Conservation (phyloP, 1,140 invertebrate species). For the Samia ricini region DNA sequence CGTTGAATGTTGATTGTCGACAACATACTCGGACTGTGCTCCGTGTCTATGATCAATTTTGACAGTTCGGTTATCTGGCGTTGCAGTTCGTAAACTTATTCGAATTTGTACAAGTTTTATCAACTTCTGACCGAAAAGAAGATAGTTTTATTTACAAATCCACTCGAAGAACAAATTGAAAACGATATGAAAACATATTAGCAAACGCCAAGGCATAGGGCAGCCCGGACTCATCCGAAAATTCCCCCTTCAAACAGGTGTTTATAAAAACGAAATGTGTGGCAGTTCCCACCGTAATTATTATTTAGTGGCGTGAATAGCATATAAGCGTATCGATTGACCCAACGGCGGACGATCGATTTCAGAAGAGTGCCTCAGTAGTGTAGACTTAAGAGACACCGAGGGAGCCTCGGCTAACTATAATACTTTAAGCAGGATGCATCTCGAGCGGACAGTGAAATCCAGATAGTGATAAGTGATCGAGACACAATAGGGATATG, state of each 20-base stretch:
- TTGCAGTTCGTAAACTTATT: constrained; percentile 62
- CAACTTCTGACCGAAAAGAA: constrained; percentile 25
- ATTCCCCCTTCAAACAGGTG: constrained; percentile 66
- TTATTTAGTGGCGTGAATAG: constrained; percentile 71
- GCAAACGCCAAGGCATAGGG: constrained; percentile 23
- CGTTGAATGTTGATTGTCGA: constrained; percentile 42
- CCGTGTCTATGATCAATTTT: constrained; percentile 67
- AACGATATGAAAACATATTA: constrained; percentile 2
- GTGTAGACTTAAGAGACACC: not conserved
- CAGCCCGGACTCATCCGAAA: constrained; percentile 53
- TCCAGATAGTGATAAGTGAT: constrained; percentile 3
- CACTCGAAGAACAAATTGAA: not conserved
- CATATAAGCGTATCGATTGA: constrained; percentile 66
- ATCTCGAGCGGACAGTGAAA: constrained; percentile 12
- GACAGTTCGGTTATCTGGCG: constrained; percentile 69
- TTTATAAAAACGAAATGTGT: constrained; percentile 72
- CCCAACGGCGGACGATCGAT: constrained; percentile 29
- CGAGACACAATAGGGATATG: constrained; percentile 11
- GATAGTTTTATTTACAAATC: not conserved
- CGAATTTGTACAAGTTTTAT: constrained; percentile 57
- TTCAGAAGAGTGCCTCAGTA: constrained; percentile 7
- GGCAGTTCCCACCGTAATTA: constrained; percentile 72
- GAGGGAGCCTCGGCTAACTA: not conserved
- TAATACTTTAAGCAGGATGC: constrained; percentile 1
- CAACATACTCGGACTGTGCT: constrained; percentile 60